Conservation (phyloP, 1,140 invertebrate genomes). For the Lucilia cuprina region DNA sequence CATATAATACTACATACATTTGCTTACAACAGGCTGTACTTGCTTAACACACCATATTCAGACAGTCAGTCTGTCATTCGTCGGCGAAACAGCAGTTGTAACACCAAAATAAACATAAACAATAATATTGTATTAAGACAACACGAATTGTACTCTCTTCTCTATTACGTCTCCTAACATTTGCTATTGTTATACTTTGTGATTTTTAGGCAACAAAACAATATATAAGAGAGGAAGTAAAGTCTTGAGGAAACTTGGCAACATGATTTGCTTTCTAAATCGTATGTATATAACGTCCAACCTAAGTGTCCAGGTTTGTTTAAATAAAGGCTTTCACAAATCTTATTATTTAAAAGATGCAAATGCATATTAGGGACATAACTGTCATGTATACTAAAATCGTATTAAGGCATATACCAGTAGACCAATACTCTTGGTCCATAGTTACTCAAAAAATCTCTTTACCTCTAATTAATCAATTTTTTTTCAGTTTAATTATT, state of each 20-base stretch:
- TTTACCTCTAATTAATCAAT: too few species aligned
- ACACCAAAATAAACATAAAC: background rate
- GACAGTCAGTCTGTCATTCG: too few species aligned
- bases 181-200: background rate
- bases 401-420: too few species aligned
- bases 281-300: background rate
- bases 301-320: background rate
- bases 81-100: background rate
- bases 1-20: background rate
- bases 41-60: background rate
- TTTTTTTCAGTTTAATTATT: too few species aligned
- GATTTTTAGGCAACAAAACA: background rate
- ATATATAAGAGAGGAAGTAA: background rate
- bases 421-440: too few species aligned
- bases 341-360: too few species aligned
- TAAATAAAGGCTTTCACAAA: too few species aligned
- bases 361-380: too few species aligned
- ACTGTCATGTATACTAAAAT: too few species aligned
- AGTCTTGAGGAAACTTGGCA: background rate
- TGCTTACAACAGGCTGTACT: background rate
- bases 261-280: background rate
- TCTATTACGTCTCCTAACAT: background rate
- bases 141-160: background rate
- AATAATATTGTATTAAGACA: constrained; percentile 4
- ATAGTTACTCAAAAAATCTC: too few species aligned